Evolutionary conservation across 2,888 invertebrate species (phyloP), one percentile per base, ranked within the genome.

Genomic region (Tryphoninae sp.): DNA sequence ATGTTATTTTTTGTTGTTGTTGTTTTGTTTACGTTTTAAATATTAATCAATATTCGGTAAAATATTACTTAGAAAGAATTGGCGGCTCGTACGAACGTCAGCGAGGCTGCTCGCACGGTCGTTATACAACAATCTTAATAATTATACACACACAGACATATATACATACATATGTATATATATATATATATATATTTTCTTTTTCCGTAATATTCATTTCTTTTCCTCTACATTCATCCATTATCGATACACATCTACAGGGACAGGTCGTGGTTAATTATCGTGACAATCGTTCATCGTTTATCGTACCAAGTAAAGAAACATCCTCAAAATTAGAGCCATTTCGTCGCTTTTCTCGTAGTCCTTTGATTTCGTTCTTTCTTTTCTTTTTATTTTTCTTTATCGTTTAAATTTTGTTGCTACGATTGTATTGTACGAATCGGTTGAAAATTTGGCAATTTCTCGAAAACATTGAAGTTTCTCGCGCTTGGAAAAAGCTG

Each of bases 11-110:
- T 33, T 6, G n/a, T 26, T 4, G 1, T 19, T 19, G 1, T 19
- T 19, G 19, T 26, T 26, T 26, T 26, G 2, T 26, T 33, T 33
- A 33, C 0, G 4, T 33, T 51, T 51, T 73, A 53, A 55, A 62
- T 73, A 73, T 73, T 73, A 73, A 73, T 73, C 61, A 73, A 73
- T 73, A 23, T 65, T 49, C 23, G 22, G 11, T 23, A 40, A 40
- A 59, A 22, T 68, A 67, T 61, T 49, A 61, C 67, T 76, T 76
- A 76, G 22, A 76, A 68, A 49, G 55, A 73, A 78, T 72, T 78
- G 65, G 67, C 72, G 72, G 71, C 78, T 67, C 72, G 67, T 58
- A 49, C 61, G 73, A 78, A 73, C 53, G 61, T 73, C 42, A 61
- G 53, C 67, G 76, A 67, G 65, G 67, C 73, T 68, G 51, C 65